Percentiles rank a stretch among this genome's conserved stretches.
These are phyloP conservation scores for Mercenaria mercenaria DNA, from an alignment of 1,140 invertebrate genomes.

Conservation along the genomic window DNA sequence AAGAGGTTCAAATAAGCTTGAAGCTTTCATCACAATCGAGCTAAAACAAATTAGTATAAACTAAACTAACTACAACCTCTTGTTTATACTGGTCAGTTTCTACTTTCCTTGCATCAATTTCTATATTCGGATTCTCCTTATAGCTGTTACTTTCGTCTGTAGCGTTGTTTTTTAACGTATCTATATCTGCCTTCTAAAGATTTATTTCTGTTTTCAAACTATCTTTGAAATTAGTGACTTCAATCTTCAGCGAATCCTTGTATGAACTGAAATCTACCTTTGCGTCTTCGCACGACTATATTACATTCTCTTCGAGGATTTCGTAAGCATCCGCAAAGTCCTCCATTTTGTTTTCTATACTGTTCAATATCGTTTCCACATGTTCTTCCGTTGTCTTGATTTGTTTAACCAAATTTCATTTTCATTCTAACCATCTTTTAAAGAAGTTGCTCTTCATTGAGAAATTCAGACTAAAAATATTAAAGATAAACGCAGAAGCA, in stretches of 20 bases:
- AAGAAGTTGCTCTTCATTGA: not conserved
- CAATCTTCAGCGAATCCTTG: not conserved
- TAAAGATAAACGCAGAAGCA: not conserved
- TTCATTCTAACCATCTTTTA: not conserved
- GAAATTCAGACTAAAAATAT: not conserved
- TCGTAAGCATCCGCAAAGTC: not conserved
- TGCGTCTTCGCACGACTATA: not conserved
- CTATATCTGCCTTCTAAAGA: not conserved
- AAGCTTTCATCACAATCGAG: too few species aligned
- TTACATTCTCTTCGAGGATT: not conserved
- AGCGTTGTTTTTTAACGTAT: not conserved
- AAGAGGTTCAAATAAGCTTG: too few species aligned
- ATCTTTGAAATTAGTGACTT: not conserved
- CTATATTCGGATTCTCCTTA: not conserved
- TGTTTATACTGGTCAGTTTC: not conserved
- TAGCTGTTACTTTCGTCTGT: not conserved
- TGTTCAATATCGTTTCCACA: not conserved
- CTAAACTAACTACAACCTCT: too few species aligned
- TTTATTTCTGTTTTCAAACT: not conserved
- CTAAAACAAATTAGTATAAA: too few species aligned
- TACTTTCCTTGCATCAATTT: not conserved
- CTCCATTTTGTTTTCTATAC: not conserved
- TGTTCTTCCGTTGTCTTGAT: not conserved
- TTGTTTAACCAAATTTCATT: too few species aligned
- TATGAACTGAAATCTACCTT: not conserved